Evolutionary conservation across 2,888 invertebrate species (phyloP).

Genomic region (Blastobasis adustella): DNA sequence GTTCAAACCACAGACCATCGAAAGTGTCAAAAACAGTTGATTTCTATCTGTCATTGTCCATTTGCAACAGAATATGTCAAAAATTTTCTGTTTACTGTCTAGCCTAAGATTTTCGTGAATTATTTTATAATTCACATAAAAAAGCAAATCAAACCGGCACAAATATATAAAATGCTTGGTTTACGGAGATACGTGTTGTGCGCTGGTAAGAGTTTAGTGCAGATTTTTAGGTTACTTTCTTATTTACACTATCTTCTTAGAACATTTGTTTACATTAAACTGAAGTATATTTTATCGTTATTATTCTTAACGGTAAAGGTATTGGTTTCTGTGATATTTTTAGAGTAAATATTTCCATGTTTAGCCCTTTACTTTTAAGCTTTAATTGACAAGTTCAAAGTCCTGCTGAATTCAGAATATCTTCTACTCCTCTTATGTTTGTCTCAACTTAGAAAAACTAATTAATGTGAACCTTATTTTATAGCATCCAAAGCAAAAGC

Average conservation of each 20-base stretch:
- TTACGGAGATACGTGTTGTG: slow-evolving; percentile 12
- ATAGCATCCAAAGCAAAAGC: too few species aligned
- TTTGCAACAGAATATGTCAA: background rate
- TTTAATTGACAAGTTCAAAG: too few species aligned
- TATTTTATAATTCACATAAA: background rate
- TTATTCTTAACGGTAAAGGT: too few species aligned
- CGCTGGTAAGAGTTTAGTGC: background rate
- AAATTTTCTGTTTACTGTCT: background rate
- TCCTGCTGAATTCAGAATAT: too few species aligned
- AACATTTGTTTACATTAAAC: background rate
- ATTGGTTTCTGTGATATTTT: too few species aligned
- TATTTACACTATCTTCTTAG: background rate
- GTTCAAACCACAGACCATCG: background rate
- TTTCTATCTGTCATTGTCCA: background rate
- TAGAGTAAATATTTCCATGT: too few species aligned
- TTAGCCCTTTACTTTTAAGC: too few species aligned
- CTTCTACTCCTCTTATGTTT: too few species aligned
- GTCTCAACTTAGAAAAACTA: too few species aligned
- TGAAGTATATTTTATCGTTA: too few species aligned
- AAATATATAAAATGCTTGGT: slow-evolving; percentile 13
- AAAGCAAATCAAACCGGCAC: background rate
- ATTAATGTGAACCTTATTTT: too few species aligned
- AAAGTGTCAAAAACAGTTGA: background rate
- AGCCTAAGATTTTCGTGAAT: background rate
- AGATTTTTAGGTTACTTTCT: background rate